Evolutionary conservation across 2,888 invertebrate genomes (phyloP).

Genomic region (Pilophorus perplexus): DNA sequence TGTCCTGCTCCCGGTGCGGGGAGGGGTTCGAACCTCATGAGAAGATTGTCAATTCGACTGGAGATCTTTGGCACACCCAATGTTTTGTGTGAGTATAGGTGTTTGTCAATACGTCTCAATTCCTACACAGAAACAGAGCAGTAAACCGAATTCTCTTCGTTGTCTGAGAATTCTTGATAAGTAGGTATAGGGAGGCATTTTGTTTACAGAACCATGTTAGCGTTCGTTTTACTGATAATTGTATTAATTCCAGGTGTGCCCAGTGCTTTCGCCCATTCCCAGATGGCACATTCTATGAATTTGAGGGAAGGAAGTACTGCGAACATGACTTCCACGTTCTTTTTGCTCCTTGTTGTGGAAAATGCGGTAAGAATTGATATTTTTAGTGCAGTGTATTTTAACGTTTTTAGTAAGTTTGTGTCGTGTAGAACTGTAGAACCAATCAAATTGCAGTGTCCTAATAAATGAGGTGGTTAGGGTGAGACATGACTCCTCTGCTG

Average conservation of each 20-base stretch:
- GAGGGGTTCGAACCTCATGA: constrained; percentile 96
- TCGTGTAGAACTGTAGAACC: too few relatives aligned
- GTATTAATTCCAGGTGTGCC: constrained; percentile 69
- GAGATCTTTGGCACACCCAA: constrained; percentile 97
- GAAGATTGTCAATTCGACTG: constrained; percentile 97
- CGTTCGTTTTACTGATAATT: neutral
- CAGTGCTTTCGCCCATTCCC: constrained; percentile 98
- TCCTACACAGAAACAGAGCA: too few relatives aligned
- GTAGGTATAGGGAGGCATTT: too few relatives aligned
- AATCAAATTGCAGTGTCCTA: too few relatives aligned
- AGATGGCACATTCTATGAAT: constrained; percentile 97
- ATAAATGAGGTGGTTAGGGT: too few relatives aligned
- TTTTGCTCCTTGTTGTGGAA: constrained; percentile 89
- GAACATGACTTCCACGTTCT: constrained; percentile 98
- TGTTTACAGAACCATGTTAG: too few relatives aligned
- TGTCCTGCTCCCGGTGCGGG: constrained; percentile 92
- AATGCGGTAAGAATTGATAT: constrained; percentile 59
- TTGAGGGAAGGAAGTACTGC: constrained; percentile 98
- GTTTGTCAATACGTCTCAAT: neutral
- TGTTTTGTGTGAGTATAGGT: constrained; percentile 91
- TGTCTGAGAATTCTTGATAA: too few relatives aligned
- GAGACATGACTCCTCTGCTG: too few relatives aligned
- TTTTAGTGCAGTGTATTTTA: too few relatives aligned
- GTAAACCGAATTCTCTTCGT: too few relatives aligned
- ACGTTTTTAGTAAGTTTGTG: too few relatives aligned